Conservation (phyloP, 2,797 vertebrate species). For the Atherinosoma microstoma region DNA sequence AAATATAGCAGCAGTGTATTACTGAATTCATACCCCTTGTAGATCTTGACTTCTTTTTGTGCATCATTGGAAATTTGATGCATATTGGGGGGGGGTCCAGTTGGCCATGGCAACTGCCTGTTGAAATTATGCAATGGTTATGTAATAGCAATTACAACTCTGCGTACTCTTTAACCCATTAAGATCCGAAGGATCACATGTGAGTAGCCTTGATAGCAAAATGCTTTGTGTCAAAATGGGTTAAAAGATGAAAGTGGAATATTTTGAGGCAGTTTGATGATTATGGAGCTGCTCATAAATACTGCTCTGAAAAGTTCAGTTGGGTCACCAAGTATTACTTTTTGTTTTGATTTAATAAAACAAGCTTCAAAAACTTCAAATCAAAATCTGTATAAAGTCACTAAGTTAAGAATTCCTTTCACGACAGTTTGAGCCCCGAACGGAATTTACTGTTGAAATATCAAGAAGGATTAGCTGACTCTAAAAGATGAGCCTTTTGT, state of each 20-base stretch:
- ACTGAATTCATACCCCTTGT: background rate
- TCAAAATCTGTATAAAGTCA: background rate
- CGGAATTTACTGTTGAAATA: background rate
- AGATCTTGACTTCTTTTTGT: background rate
- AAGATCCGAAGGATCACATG: background rate
- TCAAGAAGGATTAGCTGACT: background rate
- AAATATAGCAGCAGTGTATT: background rate
- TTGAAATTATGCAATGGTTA: background rate
- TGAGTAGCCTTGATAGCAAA: background rate
- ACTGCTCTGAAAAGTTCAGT: background rate
- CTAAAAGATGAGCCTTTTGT: conserved; percentile 32
- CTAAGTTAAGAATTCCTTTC: background rate
- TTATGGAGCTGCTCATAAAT: background rate
- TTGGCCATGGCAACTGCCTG: background rate
- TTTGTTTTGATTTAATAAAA: conserved; percentile 16
- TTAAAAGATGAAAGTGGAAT: background rate
- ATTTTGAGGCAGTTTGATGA: background rate
- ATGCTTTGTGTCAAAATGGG: background rate
- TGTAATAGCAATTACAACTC: background rate
- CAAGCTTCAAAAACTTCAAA: background rate
- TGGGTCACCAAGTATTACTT: background rate
- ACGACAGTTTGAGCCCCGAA: background rate
- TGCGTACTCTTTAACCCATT: background rate
- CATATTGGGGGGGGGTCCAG: background rate
- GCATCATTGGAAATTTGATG: background rate